Evolutionary conservation across 2,113 vertebrate species (phyloP), one percentile per base, ranked within the genome.

Genomic region (Mesembrinibis cayennensis): DNA sequence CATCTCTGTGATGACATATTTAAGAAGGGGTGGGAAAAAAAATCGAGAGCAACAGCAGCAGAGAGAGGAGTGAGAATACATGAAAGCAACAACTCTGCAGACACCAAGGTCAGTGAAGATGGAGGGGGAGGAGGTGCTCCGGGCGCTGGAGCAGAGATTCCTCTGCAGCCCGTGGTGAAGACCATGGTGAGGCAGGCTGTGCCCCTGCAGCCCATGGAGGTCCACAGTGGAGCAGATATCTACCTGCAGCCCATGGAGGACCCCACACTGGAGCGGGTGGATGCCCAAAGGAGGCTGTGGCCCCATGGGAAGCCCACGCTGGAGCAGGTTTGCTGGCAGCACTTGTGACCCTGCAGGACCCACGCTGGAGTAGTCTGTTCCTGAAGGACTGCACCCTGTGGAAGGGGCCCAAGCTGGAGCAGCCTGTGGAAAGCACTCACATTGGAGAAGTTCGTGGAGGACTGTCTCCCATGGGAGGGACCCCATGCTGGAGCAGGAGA

Each of bases 241-340:
- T 34, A 50, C 53, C 16, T 55, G 53, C 27, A 70, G 49, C 49
- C 36, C 0, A 0, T 9, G 29, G 36, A 73, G 29, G 70, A 42
- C 4, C 29, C 14, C 29, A 55, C 0, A 5, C 20, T 1, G 5
- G 27, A 42, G 29, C 21, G 55, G 29, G 50, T 13, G 29, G 36
- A 23, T 32, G 26, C 40, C 40, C 40, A 13, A 42, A 42, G 40
- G 40, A 42, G 40, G 40, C 34, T 25, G 58, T 36, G 58, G 14
- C 13, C 55, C 32, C 7, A 4, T 12, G 7, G 53, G 53, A 11
- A 55, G 17, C 29, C 53, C 53, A 55, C 4, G 11, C 53, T 55
- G 53, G 53, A 30, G 17, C 53, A 55, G 53, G 29, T 32, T 55
- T 55, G 16, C 53, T 55, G 53, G 53, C 29, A 55, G 53, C 16